Evolutionary conservation across 1,140 invertebrate species (phyloP).

Genomic region (Zaprionus ornatus): DNA sequence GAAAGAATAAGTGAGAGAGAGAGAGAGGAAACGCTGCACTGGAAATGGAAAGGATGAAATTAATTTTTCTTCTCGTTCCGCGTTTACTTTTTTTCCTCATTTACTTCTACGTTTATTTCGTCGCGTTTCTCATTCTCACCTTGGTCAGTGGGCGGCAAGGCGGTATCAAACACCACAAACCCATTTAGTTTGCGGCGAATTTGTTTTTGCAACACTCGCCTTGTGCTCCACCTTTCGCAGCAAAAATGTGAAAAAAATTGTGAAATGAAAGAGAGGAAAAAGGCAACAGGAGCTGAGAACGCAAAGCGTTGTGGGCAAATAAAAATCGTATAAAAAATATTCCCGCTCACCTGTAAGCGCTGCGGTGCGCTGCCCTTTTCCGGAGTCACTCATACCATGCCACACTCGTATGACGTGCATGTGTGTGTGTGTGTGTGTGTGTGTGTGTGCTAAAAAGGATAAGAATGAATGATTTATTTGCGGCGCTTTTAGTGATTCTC

Average conservation of each 20-base stretch:
- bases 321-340: conserved; percentile 56
- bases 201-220: conserved; percentile 55
- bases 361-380: background rate
- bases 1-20: background rate
- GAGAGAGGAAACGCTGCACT: conserved; percentile 29
- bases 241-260: conserved; percentile 57
- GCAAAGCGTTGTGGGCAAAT: conserved; percentile 26
- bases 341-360: conserved; percentile 40
- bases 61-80: conserved; percentile 59
- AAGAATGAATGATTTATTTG: background rate
- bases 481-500: background rate
- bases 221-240: conserved; percentile 27
- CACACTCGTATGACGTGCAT: background rate
- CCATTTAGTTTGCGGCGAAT: conserved; percentile 73
- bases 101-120: conserved; percentile 39
- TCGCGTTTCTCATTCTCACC: conserved; percentile 45
- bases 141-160: conserved; percentile 17
- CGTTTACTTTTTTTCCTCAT: conserved; percentile 34
- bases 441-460: background rate
- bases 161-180: conserved; percentile 65
- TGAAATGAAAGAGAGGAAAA: conserved; percentile 18
- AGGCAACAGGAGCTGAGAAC: background rate
- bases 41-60: conserved; percentile 75
- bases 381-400: background rate
- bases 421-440: background rate